A percentile compares a stretch with the other conserved stretches of the same genome.
These are phyloP conservation scores for Oreortyx pictus DNA, from an alignment of 2,797 vertebrate species.

Conservation along the genomic window DNA sequence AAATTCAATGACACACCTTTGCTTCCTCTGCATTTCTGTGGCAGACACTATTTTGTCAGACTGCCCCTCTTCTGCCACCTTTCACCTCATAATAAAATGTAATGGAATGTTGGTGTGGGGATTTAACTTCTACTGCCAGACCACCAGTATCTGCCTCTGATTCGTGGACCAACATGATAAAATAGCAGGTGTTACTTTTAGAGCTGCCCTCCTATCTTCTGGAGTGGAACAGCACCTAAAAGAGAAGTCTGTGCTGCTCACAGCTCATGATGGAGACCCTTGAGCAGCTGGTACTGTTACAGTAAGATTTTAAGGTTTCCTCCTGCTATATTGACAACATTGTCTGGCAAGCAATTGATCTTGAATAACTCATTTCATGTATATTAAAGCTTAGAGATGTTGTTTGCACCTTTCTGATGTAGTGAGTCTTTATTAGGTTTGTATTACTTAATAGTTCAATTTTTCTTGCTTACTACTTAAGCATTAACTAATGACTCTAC, in stretches of 20 bases:
- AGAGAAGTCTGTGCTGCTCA: neutral
- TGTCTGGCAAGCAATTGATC: neutral
- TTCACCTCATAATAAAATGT: too few species aligned
- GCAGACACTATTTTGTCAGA: too few species aligned
- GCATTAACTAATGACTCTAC: neutral
- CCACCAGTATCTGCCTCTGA: neutral
- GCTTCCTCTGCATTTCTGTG: too few species aligned
- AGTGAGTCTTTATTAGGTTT: neutral
- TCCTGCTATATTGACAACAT: accelerated
- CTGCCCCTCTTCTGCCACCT: too few species aligned
- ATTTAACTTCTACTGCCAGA: too few species aligned
- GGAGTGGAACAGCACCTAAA: neutral
- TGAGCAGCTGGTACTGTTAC: neutral
- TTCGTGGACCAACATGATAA: too few species aligned
- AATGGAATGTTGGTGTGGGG: too few species aligned
- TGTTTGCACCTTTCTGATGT: neutral
- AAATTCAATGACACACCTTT: too few species aligned
- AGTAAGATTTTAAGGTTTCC: neutral
- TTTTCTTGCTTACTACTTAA: neutral
- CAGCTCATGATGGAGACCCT: neutral
- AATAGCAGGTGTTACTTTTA: too few species aligned
- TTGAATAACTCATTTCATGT: neutral
- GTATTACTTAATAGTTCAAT: neutral
- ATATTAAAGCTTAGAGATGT: neutral
- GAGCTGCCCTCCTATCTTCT: neutral